Percentiles rank a stretch among this genome's conserved stretches.
Conservation (phyloP, 92 coral and sea anemone genomes). For the Meandrina meandrites region DNA sequence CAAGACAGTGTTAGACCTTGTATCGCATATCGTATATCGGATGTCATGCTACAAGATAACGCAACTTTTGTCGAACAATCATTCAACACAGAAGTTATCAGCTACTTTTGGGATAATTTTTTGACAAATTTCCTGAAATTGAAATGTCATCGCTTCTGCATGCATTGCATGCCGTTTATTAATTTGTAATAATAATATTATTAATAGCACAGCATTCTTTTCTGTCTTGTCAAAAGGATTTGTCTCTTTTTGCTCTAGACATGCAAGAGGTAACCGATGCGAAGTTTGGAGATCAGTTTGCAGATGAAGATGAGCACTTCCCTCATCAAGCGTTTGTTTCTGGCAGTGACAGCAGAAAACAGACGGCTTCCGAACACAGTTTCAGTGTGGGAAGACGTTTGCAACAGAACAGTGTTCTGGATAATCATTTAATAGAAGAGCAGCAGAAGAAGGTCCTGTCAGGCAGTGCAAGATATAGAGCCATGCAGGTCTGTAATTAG, state of each 20-base stretch:
- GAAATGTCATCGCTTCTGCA: no score
- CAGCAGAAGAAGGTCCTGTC: constrained; percentile 17
- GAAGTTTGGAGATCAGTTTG: constrained; percentile 4
- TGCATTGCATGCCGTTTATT: no score
- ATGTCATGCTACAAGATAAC: no score
- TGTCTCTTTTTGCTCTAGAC: neutral
- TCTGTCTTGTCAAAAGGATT: no score
- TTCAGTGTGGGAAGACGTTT: constrained; percentile 1
- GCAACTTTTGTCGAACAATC: no score
- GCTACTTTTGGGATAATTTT: no score
- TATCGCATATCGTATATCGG: no score
- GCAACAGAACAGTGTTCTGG: constrained; percentile 48
- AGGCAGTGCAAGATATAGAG: constrained; percentile 36
- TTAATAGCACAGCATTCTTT: no score
- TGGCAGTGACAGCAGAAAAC: neutral
- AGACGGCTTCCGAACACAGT: neutral
- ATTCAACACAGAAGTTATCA: no score
- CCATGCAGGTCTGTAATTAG: constrained; percentile 74
- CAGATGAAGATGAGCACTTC: neutral
- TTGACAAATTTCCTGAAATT: no score
- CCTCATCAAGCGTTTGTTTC: neutral
- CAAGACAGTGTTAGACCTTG: no score
- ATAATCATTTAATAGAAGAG: constrained; percentile 46
- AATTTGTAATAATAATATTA: no score
- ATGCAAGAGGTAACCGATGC: neutral